Conservation (phyloP, 2,797 vertebrate species). For the Arctocebus calabarensis region DNA sequence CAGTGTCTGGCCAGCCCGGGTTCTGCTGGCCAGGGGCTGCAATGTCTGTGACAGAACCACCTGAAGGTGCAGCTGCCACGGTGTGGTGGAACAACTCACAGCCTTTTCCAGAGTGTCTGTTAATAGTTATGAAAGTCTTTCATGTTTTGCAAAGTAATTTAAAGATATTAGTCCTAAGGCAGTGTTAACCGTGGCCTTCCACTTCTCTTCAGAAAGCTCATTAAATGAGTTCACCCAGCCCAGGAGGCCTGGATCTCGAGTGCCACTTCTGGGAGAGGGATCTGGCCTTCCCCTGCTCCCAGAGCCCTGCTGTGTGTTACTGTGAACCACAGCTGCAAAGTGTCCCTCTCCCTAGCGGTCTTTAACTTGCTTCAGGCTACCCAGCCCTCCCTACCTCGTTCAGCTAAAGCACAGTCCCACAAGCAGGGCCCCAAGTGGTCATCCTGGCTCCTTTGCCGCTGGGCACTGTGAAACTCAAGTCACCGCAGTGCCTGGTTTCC, state of each 20-base stretch:
- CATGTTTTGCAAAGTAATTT: neutral
- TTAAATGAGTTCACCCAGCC: neutral
- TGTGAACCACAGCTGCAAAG: conserved; percentile 47
- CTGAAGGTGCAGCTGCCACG: neutral
- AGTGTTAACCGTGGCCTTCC: neutral
- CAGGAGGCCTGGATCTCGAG: neutral
- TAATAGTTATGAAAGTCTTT: neutral
- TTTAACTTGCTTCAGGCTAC: neutral
- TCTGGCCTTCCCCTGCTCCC: neutral
- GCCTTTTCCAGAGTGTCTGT: neutral
- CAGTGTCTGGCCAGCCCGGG: neutral
- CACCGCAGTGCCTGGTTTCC: neutral
- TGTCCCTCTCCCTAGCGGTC: neutral
- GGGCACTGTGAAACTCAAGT: fast-evolving
- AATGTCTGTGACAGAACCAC: neutral
- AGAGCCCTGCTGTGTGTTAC: neutral
- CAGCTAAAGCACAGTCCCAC: neutral
- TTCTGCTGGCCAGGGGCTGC: neutral
- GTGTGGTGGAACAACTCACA: neutral
- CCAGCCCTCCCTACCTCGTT: neutral
- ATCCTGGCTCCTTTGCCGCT: neutral
- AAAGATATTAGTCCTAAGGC: neutral
- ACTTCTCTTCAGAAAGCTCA: neutral
- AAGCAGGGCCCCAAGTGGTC: fast-evolving
- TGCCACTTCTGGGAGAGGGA: neutral